Evolutionary conservation across 2,797 vertebrate genomes (phyloP), one percentile per base, ranked within the genome.

Genomic region (Phoebastria nigripes): DNA sequence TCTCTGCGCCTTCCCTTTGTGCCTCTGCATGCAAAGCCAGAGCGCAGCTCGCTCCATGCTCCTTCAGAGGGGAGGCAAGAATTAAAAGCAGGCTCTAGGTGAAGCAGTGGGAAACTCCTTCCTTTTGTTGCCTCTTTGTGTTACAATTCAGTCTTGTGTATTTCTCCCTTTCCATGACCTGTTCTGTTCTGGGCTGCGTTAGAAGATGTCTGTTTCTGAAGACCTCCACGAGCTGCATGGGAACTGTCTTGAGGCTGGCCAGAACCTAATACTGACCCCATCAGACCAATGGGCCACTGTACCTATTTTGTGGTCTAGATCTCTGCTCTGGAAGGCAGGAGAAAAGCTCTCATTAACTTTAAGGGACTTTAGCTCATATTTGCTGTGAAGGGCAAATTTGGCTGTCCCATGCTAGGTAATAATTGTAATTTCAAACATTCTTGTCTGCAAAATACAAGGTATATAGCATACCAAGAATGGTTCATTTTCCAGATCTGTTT

Each of bases 21-120:
- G 61, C 49, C 65, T 65, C 80, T 66, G 59, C 58, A 8, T 3
- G 17, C 35, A 41, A 35, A 79, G 70, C 39, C 63, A 35, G 66
- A 83, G 81, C 2, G 2, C 0, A 0, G 56, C 28, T 31, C 1
- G 7, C 49, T 29, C 54, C 15, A 2, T 1, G 0, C n/a, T 52
- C 61, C 65, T 63, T 44, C 55, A 49, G 29, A 81, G 19, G 21
- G 6, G 47, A 71, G 47, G 35, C 8, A 44, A 19, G 55, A 72
- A 79, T 21, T 22, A 69, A 89, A 62, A 72, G 58, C 33, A 42
- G 13, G 26, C 33, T 83, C 7, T 13, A 33, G 39, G 35, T 49
- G 52, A 93, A 80, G 15, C 16, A 54, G 33, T 28, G 29, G 2
- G 9, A 42, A 70, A 58, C 10, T 70, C 49, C 41, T 83, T 89